Base-by-base conservation (phyloP, 2,888 invertebrate genomes). In the Hydroisotoma schaefferi region DNA sequence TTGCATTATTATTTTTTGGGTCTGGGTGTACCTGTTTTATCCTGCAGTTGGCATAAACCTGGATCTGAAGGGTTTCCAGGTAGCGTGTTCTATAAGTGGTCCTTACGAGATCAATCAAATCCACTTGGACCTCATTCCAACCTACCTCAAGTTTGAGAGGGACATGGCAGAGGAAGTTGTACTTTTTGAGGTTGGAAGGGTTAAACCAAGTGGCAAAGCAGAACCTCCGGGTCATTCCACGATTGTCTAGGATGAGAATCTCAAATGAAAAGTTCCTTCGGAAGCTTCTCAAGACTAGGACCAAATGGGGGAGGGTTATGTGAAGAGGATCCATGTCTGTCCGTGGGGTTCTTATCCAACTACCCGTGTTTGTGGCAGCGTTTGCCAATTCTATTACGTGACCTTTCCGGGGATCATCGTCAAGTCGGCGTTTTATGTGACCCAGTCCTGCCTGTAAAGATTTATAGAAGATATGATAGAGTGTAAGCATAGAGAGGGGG, bases 71-170 rank as follows among this genome's bases (percentile, higher is more conserved):
- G 6, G 67, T 63, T 49, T 68, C 64, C 10, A 60, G 59, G 46
- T 65, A 71, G 20, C 46, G 52, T 4, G 67, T 69, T 38, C 66
- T 69, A 38, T 66, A 72, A 1, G 65, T 54, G 22, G 55, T 67
- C 43, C 52, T 57, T 2, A 68, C 62, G 47, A 71, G 59, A 4
- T 71, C 69, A 25, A 63, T 63, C 48, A 72, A 62, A 40, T 71
- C 64, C 22, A 72, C 53, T 27, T 64, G 60, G 51, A 72, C 55
- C 58, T 70, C 66, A 55, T 72, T 69, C 72, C 72, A 72, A 1
- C 72, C 72, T 25, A 69, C 65, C 25, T 70, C 69, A 22, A 72
- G 33, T 20, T 59, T 52, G 47, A 70, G 38, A 2, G 70, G 67
- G 15, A 70, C 40, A n/a, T 60, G 59, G 29, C 66, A 67, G 28